phyloP scores from a whole-genome alignment of 2,888 invertebrate species.

The Trichacis sp. region DNA sequence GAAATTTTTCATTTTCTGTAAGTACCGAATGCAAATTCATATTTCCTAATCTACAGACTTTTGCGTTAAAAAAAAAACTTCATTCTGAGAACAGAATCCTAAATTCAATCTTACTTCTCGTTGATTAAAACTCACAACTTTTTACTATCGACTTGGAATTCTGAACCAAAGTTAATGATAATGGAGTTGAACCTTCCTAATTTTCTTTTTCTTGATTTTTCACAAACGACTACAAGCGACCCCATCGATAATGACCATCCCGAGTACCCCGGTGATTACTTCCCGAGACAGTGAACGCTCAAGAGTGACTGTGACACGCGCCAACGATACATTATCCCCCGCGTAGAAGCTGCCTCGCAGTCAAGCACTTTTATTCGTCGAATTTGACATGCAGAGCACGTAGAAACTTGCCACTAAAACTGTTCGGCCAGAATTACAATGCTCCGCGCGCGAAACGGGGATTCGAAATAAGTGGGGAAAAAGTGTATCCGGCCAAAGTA shows the following conservation, averaged over 20 bases:
- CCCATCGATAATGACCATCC: neutral
- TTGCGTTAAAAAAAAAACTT: no score
- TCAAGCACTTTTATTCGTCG: slow-evolving; percentile 65
- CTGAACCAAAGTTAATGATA: no score
- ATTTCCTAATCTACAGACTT: no score
- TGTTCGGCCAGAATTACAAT: slow-evolving; percentile 67
- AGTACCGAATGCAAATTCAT: no score
- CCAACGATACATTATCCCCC: slow-evolving; percentile 65
- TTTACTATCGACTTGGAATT: no score
- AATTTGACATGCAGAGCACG: slow-evolving; percentile 67
- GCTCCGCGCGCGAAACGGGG: slow-evolving; percentile 49
- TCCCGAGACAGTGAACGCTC: neutral
- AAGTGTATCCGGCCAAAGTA: slow-evolving; percentile 32
- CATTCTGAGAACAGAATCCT: no score
- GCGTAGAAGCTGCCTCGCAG: slow-evolving; percentile 61
- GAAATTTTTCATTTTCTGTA: no score
- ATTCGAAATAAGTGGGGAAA: slow-evolving; percentile 30
- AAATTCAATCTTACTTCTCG: no score
- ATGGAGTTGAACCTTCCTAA: no score
- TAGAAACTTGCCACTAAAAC: slow-evolving; percentile 66
- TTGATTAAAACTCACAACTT: no score
- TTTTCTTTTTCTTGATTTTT: no score
- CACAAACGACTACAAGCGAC: no score
- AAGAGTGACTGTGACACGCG: slow-evolving; percentile 60
- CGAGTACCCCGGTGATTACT: neutral